Evolutionary conservation across 2,113 vertebrate genomes (phyloP).

Genomic region (Leucopternis melanops): DNA sequence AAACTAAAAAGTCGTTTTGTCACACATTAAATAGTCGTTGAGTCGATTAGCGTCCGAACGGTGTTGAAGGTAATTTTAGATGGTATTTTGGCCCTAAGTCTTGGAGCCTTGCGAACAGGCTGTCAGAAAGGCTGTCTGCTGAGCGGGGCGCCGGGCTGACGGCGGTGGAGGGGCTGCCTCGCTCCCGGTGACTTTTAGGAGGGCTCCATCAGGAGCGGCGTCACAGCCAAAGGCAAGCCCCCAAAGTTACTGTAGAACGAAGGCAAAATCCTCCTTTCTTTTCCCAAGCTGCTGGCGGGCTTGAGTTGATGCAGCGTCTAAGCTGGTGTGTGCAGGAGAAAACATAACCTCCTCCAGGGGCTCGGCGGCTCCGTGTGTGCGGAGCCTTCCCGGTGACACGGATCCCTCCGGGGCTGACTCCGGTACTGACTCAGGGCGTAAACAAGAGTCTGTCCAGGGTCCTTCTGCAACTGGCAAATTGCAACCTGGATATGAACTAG

Average conservation of each 20-base stretch:
- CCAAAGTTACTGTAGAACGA: not conserved
- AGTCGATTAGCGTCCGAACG: not conserved
- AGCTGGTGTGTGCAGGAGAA: not conserved
- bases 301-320: not conserved
- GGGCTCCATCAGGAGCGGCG: fast-evolving
- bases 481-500: not conserved
- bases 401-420: not conserved
- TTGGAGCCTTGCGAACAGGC: not conserved
- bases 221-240: not conserved
- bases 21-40: not conserved
- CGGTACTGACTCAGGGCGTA: not conserved
- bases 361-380: not conserved
- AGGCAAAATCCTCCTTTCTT: not conserved
- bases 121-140: not conserved
- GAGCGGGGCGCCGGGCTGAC: not conserved
- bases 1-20: not conserved
- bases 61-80: not conserved
- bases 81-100: not conserved
- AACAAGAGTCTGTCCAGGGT: not conserved
- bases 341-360: fast-evolving
- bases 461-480: not conserved
- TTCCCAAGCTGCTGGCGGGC: not conserved
- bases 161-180: not conserved
- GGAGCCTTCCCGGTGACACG: not conserved
- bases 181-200: not conserved